Evolutionary conservation across 2,888 invertebrate species (phyloP), one percentile per base, ranked within the genome.

Genomic region (Bombylius major): DNA sequence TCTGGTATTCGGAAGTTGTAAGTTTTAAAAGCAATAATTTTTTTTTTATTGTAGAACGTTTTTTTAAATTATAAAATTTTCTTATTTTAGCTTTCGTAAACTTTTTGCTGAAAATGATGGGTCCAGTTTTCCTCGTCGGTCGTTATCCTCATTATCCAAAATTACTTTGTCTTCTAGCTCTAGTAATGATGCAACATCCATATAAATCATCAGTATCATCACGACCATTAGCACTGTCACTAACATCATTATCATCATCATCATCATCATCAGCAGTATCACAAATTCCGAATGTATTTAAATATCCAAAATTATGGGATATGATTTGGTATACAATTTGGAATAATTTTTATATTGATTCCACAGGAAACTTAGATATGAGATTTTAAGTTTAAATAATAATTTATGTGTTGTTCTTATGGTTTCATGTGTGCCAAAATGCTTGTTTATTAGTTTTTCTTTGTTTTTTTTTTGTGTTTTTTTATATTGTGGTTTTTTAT

Each of bases 1-100:
- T 90, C 91, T 60, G 91, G 92, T 48, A 91, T 92, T 67, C 81
- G 91, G 69, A 90, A 89, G 81, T 89, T 92, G 92, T 92, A 79
- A 83, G 87, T 82, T 12, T 12, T 31, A 12, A 33, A 49, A 46
- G 34, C 6, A 23, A 23, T 44, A 55, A 36, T 50, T 47, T 44
- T 13, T 33, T 50, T 39, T 36, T 11, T 34, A 11, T 45, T 42
- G 46, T 47, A 8, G 34, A 23, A 42, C 13, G 5, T 12, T 49
- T 53, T 57, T 34, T 44, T 12, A 9, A 33, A 45, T 33, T 53
- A 32, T 23, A 36, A 51, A 51, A 39, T 59, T 59, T 62, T 58
- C 60, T 61, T 57, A 62, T 76, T 76, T 48, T 77, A 90, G 90
- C 82, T 91, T 91, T 82, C 87, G 90, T 73, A 89, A 89, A 78